Conservation (phyloP, 2,888 invertebrate genomes). For the Dendrolimus pini region DNA sequence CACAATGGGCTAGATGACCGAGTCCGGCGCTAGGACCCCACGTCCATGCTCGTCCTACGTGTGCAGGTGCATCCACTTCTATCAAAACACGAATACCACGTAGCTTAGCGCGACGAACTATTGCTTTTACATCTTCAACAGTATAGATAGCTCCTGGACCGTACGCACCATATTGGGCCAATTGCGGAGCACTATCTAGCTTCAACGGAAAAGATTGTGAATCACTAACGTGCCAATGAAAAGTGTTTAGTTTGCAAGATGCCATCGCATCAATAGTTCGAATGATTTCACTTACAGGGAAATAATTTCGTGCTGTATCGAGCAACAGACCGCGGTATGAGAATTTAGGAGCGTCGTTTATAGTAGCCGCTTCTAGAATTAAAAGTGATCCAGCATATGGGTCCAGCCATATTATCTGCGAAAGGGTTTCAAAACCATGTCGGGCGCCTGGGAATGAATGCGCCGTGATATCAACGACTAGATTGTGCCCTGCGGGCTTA, state of each 20-base stretch:
- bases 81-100: constrained; percentile 91
- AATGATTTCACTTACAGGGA: constrained; percentile 83
- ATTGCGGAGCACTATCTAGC: constrained; percentile 83
- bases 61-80: constrained; percentile 94
- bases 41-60: constrained; percentile 91
- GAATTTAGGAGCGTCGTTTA: constrained; percentile 86
- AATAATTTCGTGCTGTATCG: constrained; percentile 94
- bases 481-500: constrained; percentile 55
- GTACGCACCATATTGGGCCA: constrained; percentile 91
- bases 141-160: constrained; percentile 87
- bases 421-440: constrained; percentile 85
- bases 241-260: constrained; percentile 91
- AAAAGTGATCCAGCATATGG: constrained; percentile 79
- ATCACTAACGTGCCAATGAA: constrained; percentile 95
- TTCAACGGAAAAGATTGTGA: constrained; percentile 95
- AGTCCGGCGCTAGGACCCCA: constrained; percentile 86
- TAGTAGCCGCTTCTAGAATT: constrained; percentile 79
- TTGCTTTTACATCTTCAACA: constrained; percentile 80
- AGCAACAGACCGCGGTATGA: constrained; percentile 90
- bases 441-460: constrained; percentile 86
- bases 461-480: constrained; percentile 80
- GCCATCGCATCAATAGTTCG: constrained; percentile 92
- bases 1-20: constrained; percentile 87
- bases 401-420: constrained; percentile 89
- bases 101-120: constrained; percentile 86